Percentiles rank a stretch among this genome's conserved stretches.
phyloP scores from a whole-genome alignment of 1,140 invertebrate species.

The Procambarus clarkii region DNA sequence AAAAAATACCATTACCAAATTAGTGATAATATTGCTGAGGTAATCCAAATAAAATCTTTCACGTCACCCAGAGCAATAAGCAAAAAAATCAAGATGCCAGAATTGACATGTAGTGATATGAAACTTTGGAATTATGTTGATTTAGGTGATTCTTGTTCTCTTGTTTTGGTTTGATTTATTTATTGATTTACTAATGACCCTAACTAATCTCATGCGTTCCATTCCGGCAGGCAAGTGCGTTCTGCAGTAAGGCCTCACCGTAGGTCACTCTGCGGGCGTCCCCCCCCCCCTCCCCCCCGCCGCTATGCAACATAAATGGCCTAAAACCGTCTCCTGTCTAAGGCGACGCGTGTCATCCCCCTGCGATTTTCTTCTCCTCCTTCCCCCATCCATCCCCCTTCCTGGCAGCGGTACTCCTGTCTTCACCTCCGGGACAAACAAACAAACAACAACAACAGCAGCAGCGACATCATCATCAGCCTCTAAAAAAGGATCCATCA shows the following conservation, averaged over 20 bases:
- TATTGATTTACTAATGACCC: too few relatives aligned
- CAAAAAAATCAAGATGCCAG: too few relatives aligned
- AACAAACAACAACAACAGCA: not conserved
- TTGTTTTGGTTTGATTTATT: too few relatives aligned
- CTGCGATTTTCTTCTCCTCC: too few relatives aligned
- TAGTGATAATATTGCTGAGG: too few relatives aligned
- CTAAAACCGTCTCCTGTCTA: slow-evolving; percentile 54
- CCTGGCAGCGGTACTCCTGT: slow-evolving; percentile 54
- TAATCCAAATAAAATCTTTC: too few relatives aligned
- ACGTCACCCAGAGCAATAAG: too few relatives aligned
- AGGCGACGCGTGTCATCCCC: slow-evolving; percentile 17
- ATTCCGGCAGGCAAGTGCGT: slow-evolving; percentile 54
- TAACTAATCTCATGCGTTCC: too few relatives aligned
- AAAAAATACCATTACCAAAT: too few relatives aligned
- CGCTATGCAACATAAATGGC: slow-evolving; percentile 67
- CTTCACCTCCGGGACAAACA: slow-evolving; percentile 27
- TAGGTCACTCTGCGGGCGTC: slow-evolving; percentile 27
- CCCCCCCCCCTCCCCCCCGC: slow-evolving; percentile 46
- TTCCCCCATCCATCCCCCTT: not conserved
- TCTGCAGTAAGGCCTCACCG: slow-evolving; percentile 51
- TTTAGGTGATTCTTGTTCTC: too few relatives aligned
- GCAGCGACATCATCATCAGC: not conserved
- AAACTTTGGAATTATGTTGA: too few relatives aligned
- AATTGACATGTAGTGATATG: too few relatives aligned
- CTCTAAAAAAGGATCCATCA: not conserved